These are phyloP conservation scores for Boleophthalmus pectinirostris DNA, from an alignment of 2,113 vertebrate genomes.

Conservation along the genomic window DNA sequence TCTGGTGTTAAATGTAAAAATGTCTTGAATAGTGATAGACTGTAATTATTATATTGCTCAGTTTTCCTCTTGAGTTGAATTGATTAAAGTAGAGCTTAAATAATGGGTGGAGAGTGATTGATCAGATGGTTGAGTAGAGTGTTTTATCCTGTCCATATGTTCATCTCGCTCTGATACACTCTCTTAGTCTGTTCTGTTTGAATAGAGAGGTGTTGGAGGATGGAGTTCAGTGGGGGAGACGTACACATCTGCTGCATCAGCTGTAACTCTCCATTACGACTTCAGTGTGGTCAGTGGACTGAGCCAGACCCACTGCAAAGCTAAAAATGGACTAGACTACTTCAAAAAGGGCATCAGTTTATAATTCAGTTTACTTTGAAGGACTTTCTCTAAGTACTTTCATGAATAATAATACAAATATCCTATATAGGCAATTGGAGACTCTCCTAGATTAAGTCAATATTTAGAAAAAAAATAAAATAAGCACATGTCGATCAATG, in stretches of 20 bases:
- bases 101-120: not conserved
- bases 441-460: too few relatives aligned
- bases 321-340: not conserved
- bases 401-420: too few relatives aligned
- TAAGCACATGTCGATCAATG: too few relatives aligned
- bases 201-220: not conserved
- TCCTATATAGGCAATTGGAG: too few relatives aligned
- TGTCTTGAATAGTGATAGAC: not conserved
- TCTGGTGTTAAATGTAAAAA: not conserved
- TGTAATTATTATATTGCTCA: not conserved
- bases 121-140: not conserved
- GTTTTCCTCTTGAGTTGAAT: not conserved
- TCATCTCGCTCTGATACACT: not conserved
- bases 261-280: conserved; percentile 3
- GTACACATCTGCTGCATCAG: conserved; percentile 3
- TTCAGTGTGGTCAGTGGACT: not conserved
- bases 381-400: too few relatives aligned
- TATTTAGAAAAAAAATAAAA: too few relatives aligned
- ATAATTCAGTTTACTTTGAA: too few relatives aligned
- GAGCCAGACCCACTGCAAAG: not conserved
- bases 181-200: too few relatives aligned
- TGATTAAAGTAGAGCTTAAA: not conserved
- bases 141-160: conserved; percentile 1
- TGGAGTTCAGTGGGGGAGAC: not conserved
- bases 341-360: too few relatives aligned